These are phyloP conservation scores for Neotoma lepida DNA, from an alignment of 2,113 vertebrate genomes.

Conservation along the genomic window DNA sequence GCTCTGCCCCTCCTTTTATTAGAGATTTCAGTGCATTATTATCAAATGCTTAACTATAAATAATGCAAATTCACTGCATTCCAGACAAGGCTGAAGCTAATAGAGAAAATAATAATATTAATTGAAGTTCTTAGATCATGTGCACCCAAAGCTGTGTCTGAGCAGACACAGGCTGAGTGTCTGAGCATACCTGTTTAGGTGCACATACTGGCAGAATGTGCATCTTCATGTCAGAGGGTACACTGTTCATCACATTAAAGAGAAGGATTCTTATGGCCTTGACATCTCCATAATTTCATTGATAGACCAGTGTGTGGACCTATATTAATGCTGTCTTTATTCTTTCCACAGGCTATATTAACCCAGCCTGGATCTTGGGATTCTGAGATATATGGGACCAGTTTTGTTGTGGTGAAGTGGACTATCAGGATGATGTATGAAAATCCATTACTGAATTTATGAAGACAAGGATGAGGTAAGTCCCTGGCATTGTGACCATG, in stretches of 20 bases:
- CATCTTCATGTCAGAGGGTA: not conserved
- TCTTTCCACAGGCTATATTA: not conserved
- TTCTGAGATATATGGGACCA: not conserved
- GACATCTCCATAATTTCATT: not conserved
- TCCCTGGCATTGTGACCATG: not conserved
- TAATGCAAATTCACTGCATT: not conserved
- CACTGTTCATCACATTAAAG: not conserved
- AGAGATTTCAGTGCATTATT: not conserved
- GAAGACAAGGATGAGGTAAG: not conserved
- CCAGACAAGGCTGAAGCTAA: not conserved
- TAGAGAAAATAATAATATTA: not conserved
- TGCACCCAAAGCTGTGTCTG: not conserved
- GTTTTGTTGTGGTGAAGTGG: not conserved
- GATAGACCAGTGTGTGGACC: not conserved
- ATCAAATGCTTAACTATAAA: not conserved
- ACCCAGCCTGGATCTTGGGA: not conserved
- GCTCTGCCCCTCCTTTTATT: not conserved
- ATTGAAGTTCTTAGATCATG: not conserved
- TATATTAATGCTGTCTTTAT: not conserved
- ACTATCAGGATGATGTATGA: rapidly evolving
- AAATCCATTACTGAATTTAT: not conserved
- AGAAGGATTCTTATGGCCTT: not conserved
- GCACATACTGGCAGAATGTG: not conserved
- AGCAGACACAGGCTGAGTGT: not conserved
- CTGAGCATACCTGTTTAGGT: not conserved